Evolutionary conservation across 2,888 invertebrate genomes (phyloP).

Genomic region (Dryobota labecula): DNA sequence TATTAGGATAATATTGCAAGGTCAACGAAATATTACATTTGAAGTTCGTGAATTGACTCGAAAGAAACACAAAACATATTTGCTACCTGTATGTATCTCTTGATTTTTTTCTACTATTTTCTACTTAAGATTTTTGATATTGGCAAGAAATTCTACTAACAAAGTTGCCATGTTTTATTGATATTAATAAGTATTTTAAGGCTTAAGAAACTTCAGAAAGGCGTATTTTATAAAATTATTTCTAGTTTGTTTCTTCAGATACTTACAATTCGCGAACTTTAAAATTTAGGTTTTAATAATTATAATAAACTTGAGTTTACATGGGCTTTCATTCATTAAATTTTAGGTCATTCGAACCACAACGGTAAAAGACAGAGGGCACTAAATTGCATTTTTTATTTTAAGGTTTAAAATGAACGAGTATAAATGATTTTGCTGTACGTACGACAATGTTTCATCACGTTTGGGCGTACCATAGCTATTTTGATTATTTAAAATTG

Average conservation of each 20-base stretch:
- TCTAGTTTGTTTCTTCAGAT: constrained; percentile 23
- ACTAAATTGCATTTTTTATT: constrained; percentile 77
- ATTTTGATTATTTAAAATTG: constrained; percentile 19
- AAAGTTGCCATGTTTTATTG: constrained; percentile 39
- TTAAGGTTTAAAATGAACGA: constrained; percentile 50
- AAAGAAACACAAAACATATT: constrained; percentile 19
- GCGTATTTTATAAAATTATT: neutral
- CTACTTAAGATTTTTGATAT: constrained; percentile 24
- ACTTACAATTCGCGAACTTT: constrained; percentile 46
- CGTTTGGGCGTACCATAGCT: constrained; percentile 5
- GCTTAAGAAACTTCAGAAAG: constrained; percentile 13
- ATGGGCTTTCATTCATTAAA: constrained; percentile 59
- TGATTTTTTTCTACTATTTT: constrained; percentile 14
- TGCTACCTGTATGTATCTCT: constrained; percentile 1
- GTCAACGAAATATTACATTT: constrained; percentile 59
- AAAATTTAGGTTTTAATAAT: constrained; percentile 47
- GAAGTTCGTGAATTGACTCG: constrained; percentile 52
- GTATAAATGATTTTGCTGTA: constrained; percentile 31
- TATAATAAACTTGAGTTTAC: constrained; percentile 51
- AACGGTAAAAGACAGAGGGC: constrained; percentile 75
- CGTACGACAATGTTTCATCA: constrained; percentile 2
- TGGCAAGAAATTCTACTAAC: constrained; percentile 33
- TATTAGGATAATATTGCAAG: constrained; percentile 57
- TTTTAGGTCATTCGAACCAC: constrained; percentile 45
- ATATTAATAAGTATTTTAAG: constrained; percentile 27